A percentile compares a stretch with the other conserved stretches of the same genome.
These are phyloP conservation scores for Psittacula echo DNA, from an alignment of 2,797 vertebrate genomes.

Conservation along the genomic window DNA sequence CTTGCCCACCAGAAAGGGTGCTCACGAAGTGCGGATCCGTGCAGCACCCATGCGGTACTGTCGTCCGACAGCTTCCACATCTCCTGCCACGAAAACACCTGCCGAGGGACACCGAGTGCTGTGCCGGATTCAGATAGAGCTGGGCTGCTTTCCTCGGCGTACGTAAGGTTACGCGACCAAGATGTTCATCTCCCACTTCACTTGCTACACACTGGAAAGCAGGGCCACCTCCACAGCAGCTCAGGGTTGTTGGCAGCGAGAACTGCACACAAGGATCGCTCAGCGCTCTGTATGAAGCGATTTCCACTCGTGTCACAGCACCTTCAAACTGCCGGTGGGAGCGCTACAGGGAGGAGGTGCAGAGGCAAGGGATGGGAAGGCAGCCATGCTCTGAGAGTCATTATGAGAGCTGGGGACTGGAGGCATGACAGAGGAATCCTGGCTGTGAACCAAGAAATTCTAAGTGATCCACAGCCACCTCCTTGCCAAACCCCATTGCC, in stretches of 20 bases:
- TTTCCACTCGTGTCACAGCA: not conserved
- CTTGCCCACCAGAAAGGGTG: not conserved
- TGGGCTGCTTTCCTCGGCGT: not conserved
- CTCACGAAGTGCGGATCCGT: rapidly evolving
- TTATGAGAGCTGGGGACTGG: not conserved
- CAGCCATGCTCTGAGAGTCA: no score
- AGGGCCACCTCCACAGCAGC: not conserved
- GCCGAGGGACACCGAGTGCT: rapidly evolving
- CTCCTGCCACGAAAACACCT: not conserved
- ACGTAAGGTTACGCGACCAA: not conserved
- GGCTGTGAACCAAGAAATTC: not conserved
- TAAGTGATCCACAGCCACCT: not conserved
- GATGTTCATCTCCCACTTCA: not conserved
- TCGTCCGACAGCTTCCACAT: rapidly evolving
- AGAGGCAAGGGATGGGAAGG: not conserved
- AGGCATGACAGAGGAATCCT: not conserved
- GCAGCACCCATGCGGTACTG: rapidly evolving
- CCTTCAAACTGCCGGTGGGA: not conserved
- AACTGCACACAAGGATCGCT: not conserved
- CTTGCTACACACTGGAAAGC: not conserved
- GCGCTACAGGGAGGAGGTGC: not conserved
- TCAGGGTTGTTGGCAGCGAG: not conserved
- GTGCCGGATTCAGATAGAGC: no score
- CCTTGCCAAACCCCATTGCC: not conserved
- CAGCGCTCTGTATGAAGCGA: not conserved